Percentiles rank a stretch among this genome's conserved stretches.
phyloP scores from a whole-genome alignment of 2,888 invertebrate genomes.

The Trichogramma evanescens region DNA sequence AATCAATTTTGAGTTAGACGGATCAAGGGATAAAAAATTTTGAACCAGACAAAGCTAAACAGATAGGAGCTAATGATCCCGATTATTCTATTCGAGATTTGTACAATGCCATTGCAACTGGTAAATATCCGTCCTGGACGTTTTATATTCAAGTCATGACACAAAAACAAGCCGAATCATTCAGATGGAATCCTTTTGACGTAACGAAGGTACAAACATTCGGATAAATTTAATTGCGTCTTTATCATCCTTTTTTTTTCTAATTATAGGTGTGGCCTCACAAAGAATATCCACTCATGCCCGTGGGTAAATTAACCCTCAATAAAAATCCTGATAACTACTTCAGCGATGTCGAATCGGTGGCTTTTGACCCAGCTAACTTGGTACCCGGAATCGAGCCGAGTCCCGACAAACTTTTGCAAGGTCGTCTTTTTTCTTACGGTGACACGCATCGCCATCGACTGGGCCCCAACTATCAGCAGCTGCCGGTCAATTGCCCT shows the following conservation, averaged over 20 bases:
- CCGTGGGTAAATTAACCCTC: conserved; percentile 75
- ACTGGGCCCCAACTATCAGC: conserved; percentile 81
- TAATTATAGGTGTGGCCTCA: conserved; percentile 68
- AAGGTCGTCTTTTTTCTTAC: conserved; percentile 78
- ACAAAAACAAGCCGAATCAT: not conserved
- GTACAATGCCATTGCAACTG: conserved; percentile 7
- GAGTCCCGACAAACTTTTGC: conserved; percentile 85
- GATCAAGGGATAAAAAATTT: conserved; percentile 10
- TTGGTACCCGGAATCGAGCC: conserved; percentile 85
- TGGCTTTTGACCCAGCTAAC: conserved; percentile 81
- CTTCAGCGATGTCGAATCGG: conserved; percentile 85
- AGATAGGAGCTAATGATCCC: conserved; percentile 5
- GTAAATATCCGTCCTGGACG: conserved; percentile 4
- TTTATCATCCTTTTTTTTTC: not conserved
- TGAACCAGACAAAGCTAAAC: not conserved
- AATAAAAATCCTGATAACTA: conserved; percentile 84
- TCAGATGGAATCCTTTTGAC: conserved; percentile 8
- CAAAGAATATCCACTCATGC: conserved; percentile 73
- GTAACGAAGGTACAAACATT: conserved; percentile 6
- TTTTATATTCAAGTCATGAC: conserved; percentile 9
- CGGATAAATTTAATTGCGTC: not conserved
- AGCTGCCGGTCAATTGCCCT: conserved; percentile 91
- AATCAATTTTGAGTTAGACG: not conserved
- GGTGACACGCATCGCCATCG: conserved; percentile 84
- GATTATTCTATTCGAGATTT: conserved; percentile 6